These are phyloP conservation scores for Ginglymostoma cirratum DNA, from an alignment of 2,113 vertebrate species.

Conservation along the genomic window DNA sequence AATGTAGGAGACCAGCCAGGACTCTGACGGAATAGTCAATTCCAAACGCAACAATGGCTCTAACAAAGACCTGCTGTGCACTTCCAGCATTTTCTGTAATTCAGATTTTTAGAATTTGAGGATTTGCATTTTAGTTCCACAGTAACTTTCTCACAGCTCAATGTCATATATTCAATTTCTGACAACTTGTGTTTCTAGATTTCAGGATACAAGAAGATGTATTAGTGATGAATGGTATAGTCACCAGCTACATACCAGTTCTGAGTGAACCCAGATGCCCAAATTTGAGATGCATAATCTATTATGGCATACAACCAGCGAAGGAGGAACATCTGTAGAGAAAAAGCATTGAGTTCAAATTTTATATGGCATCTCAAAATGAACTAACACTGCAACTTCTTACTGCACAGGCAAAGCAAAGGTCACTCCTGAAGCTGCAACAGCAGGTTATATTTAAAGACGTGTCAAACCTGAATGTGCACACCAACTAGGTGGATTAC, in stretches of 20 bases:
- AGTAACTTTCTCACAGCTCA: not conserved
- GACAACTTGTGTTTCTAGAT: not conserved
- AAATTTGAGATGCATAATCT: slow-evolving; percentile 72
- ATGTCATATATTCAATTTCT: not conserved
- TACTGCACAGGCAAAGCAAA: not conserved
- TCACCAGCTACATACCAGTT: slow-evolving; percentile 70
- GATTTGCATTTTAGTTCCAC: not conserved
- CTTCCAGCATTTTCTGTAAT: not conserved
- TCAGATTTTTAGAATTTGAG: not conserved
- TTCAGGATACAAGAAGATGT: not conserved
- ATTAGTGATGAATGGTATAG: not conserved
- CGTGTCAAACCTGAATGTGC: not conserved
- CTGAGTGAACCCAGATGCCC: slow-evolving; percentile 80
- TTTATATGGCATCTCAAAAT: not conserved
- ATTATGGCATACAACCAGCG: slow-evolving; percentile 74
- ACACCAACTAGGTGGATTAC: not conserved
- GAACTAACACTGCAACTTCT: not conserved
- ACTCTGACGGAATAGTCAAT: not conserved
- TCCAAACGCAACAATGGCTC: not conserved
- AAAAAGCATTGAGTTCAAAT: not conserved
- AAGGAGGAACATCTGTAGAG: slow-evolving; percentile 76
- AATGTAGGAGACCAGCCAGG: not conserved
- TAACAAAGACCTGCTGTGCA: not conserved
- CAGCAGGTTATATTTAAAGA: not conserved
- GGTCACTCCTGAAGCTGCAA: not conserved